A percentile compares a stretch with the other conserved stretches of the same genome.
Evolutionary conservation across 1,140 invertebrate genomes (phyloP).

Genomic region (Scylla paramamosain): DNA sequence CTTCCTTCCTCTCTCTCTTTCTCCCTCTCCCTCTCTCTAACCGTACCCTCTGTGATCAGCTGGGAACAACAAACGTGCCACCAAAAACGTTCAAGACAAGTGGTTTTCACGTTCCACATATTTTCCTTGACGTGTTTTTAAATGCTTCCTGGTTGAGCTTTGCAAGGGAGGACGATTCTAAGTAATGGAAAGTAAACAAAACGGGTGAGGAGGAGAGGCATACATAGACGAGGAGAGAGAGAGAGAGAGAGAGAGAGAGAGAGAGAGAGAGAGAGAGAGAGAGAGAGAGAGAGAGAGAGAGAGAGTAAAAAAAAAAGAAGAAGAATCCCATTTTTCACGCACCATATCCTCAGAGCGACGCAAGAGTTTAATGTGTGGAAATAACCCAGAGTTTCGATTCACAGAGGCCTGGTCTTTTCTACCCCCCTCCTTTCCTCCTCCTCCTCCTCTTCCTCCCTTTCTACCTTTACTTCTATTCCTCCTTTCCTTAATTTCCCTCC

Average conservation of each 20-base stretch:
- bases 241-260: background rate
- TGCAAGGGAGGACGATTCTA: background rate
- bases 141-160: too few relatives aligned
- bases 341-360: background rate
- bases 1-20: too few relatives aligned
- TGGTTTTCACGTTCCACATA: too few relatives aligned
- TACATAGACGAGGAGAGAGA: too few relatives aligned
- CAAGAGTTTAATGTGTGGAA: slow-evolving; percentile 23
- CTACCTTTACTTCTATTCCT: background rate
- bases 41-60: too few relatives aligned
- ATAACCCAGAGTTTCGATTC: slow-evolving; percentile 14
- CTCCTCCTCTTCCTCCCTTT: background rate
- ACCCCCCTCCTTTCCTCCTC: background rate
- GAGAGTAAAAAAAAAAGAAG: too few relatives aligned
- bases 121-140: too few relatives aligned
- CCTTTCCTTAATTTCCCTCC: background rate
- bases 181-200: slow-evolving; percentile 3
- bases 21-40: too few relatives aligned
- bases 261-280: background rate
- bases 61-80: too few relatives aligned
- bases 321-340: background rate
- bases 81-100: too few relatives aligned
- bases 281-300: too few relatives aligned
- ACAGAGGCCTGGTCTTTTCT: background rate
- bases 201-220: background rate